These are phyloP conservation scores for Aplodontia rufa DNA, from an alignment of 2,113 vertebrate species.

Conservation along the genomic window DNA sequence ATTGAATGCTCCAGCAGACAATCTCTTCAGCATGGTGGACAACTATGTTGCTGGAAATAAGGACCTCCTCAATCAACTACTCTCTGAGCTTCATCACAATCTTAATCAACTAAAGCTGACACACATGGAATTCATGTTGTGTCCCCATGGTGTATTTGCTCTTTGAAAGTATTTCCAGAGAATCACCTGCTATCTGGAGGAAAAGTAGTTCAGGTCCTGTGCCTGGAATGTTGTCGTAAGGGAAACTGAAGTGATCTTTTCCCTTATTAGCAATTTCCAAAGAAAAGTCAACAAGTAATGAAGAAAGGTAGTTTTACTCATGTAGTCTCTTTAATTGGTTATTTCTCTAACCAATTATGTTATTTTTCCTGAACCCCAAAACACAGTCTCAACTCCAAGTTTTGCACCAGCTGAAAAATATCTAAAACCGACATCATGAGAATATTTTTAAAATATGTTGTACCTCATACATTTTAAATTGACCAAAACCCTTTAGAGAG, in stretches of 20 bases:
- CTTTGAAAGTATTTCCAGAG: background rate
- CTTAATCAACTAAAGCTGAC: fast-evolving
- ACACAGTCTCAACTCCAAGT: background rate
- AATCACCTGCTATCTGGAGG: background rate
- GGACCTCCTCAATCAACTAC: fast-evolving
- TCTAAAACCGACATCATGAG: background rate
- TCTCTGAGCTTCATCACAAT: background rate
- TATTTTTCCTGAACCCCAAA: background rate
- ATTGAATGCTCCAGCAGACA: background rate
- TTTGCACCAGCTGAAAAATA: background rate
- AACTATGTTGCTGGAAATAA: background rate
- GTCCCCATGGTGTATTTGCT: background rate
- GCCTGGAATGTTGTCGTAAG: background rate
- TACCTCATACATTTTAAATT: background rate
- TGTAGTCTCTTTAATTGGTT: too few relatives aligned
- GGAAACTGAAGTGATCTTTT: background rate
- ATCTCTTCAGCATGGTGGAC: background rate
- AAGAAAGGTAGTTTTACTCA: background rate
- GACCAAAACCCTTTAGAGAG: background rate
- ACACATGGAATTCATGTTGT: background rate
- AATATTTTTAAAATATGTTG: background rate
- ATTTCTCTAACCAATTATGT: background rate
- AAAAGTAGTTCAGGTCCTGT: background rate
- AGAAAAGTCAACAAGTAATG: background rate
- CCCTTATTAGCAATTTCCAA: background rate